Conservation (phyloP, 1,140 invertebrate genomes). For the Metaphire vulgaris region DNA sequence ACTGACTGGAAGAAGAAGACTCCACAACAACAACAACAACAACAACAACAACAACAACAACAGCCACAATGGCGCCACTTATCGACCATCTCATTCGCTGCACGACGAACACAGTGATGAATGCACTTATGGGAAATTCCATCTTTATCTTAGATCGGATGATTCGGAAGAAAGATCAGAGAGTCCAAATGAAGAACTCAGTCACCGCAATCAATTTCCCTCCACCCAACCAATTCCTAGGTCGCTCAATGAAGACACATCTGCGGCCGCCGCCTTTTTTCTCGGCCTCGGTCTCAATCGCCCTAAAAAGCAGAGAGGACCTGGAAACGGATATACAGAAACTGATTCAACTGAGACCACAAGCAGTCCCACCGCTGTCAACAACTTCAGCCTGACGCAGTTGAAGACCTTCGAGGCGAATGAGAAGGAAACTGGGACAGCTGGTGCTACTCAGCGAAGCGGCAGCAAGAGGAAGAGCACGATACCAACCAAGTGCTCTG, state of each 20-base stretch:
- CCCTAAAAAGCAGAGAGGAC: neutral
- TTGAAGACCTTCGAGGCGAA: neutral
- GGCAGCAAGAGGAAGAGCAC: constrained; percentile 10
- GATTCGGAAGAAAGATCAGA: no score
- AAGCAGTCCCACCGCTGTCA: neutral
- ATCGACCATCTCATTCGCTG: neutral
- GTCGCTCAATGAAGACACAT: neutral
- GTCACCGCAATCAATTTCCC: no score
- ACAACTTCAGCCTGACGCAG: neutral
- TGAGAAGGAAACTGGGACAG: neutral
- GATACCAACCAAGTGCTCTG: constrained; percentile 5
- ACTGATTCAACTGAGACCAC: neutral
- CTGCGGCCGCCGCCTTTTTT: no score
- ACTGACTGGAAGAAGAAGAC: constrained; percentile 59
- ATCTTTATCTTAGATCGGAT: neutral
- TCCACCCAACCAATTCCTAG: neutral
- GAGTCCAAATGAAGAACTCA: no score
- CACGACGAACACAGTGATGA: neutral
- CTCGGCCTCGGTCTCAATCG: neutral
- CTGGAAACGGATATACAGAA: neutral
- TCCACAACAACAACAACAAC: neutral
- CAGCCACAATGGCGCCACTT: neutral
- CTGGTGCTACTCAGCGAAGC: neutral
- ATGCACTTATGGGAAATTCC: neutral
- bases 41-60: neutral